These are phyloP conservation scores for Anas georgica DNA, from an alignment of 2,797 vertebrate genomes.

Conservation along the genomic window DNA sequence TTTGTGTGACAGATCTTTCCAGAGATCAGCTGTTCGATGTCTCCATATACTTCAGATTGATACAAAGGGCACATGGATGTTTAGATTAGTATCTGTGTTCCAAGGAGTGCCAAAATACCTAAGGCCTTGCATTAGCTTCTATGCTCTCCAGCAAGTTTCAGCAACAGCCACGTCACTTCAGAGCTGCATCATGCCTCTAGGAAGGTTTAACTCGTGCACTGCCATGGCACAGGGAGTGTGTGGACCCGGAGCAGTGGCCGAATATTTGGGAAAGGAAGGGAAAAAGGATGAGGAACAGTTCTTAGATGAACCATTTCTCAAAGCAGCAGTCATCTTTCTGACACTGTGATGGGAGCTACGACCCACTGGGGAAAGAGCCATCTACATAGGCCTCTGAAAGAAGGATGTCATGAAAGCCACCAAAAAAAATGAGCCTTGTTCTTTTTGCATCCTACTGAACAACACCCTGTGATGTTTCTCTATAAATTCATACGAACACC, in stretches of 20 bases:
- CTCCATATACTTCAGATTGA: constrained; percentile 32
- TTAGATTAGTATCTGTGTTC: constrained; percentile 25
- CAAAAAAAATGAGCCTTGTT: not conserved
- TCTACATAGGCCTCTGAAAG: not conserved
- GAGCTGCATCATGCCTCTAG: not conserved
- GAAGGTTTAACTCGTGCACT: not conserved
- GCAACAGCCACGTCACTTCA: not conserved
- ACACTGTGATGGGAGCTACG: not conserved
- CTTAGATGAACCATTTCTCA: not conserved
- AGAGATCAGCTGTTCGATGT: constrained; percentile 16
- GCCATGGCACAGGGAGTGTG: not conserved
- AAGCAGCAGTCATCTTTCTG: not conserved
- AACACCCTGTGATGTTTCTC: not conserved
- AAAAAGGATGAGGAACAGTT: not conserved
- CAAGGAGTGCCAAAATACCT: constrained; percentile 31
- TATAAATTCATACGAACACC: not conserved
- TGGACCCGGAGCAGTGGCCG: not conserved
- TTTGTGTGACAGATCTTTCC: not conserved
- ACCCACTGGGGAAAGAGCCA: not conserved
- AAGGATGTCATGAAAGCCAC: not conserved
- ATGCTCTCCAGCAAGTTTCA: not conserved
- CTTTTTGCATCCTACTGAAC: not conserved
- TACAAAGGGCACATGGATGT: not conserved
- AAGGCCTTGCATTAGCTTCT: not conserved
- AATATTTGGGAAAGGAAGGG: not conserved